Percentiles rank a stretch among this genome's conserved stretches.
These are phyloP conservation scores for Ptyas mucosa DNA, from an alignment of 2,113 vertebrate genomes.

Conservation along the genomic window DNA sequence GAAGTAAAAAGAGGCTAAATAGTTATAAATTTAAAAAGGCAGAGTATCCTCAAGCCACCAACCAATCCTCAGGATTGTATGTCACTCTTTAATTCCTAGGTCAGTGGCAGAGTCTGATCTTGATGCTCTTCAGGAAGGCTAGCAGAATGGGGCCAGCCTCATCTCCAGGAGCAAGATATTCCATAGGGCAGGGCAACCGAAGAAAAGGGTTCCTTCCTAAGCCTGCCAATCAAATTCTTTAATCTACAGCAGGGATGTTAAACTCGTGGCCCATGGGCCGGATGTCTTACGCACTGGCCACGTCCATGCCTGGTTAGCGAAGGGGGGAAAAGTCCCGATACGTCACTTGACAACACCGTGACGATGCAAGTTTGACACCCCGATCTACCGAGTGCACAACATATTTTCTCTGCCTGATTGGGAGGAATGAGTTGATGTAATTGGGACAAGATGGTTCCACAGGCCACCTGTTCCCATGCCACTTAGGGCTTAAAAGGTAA, in stretches of 20 bases:
- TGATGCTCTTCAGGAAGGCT: neutral
- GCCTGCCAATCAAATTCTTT: neutral
- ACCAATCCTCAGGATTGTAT: neutral
- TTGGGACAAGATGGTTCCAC: neutral
- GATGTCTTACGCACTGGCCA: too few relatives aligned
- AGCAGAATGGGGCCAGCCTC: neutral
- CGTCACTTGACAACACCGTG: too few relatives aligned
- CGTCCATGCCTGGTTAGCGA: too few relatives aligned
- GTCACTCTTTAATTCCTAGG: neutral
- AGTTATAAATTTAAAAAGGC: neutral
- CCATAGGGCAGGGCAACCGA: neutral
- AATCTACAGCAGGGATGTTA: neutral
- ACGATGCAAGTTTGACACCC: too few relatives aligned
- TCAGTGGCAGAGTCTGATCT: neutral
- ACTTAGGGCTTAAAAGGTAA: neutral
- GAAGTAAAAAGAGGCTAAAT: neutral
- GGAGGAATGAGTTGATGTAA: neutral
- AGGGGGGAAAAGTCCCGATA: too few relatives aligned
- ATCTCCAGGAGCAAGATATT: neutral
- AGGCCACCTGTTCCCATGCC: neutral
- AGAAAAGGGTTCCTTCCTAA: neutral
- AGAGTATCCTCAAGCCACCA: neutral
- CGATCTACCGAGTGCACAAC: neutral
- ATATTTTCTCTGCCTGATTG: neutral
- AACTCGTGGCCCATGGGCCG: too few relatives aligned